Conservation (phyloP, 2,888 invertebrate genomes). For the Volucella inanis region DNA sequence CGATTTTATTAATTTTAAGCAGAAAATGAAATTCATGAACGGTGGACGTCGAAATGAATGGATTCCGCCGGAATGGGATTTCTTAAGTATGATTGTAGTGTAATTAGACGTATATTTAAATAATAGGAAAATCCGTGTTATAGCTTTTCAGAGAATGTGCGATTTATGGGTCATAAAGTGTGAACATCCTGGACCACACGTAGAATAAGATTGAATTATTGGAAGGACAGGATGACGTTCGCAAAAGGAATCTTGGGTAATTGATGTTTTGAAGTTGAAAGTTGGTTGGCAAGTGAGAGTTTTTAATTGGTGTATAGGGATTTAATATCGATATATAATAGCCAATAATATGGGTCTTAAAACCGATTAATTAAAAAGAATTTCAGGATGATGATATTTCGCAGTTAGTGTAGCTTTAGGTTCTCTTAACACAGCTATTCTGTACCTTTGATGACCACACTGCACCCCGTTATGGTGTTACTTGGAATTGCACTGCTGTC, state of each 20-base stretch:
- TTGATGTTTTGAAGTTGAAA: conserved; percentile 12
- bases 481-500: no score
- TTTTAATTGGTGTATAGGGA: no score
- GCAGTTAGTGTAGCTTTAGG: neutral
- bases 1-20: conserved; percentile 69
- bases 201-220: conserved; percentile 8
- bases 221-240: neutral
- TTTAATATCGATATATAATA: no score
- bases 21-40: conserved; percentile 64
- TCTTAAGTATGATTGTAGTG: conserved; percentile 16
- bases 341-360: no score
- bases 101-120: conserved; percentile 52
- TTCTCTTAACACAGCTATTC: no score
- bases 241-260: neutral
- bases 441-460: neutral
- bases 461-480: no score
- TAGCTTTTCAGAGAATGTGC: conserved; percentile 2
- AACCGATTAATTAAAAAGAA: no score
- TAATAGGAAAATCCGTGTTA: conserved; percentile 21
- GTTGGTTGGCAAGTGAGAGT: no score
- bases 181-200: conserved; percentile 26
- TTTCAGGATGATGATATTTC: neutral
- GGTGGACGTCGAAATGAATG: conserved; percentile 11
- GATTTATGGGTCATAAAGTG: conserved; percentile 44
- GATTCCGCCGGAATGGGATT: neutral